Conservation (phyloP, 2,113 vertebrate genomes). For the Chamaea fasciata region DNA sequence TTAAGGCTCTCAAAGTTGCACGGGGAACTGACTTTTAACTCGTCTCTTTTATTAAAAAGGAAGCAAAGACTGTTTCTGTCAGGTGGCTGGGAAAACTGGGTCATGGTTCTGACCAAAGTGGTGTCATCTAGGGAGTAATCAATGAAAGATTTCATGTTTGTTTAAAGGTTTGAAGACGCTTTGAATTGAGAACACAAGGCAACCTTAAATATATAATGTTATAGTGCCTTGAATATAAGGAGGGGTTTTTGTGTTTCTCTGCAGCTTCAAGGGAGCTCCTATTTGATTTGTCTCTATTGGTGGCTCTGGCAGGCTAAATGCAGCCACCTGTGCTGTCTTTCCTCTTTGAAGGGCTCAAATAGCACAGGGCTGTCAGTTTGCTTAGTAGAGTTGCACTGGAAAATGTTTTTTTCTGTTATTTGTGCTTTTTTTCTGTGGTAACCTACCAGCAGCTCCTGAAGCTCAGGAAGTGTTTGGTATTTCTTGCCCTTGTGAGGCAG, state of each 20-base stretch:
- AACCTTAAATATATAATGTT: background rate
- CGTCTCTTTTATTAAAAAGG: background rate
- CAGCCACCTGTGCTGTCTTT: background rate
- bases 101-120: background rate
- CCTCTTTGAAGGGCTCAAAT: background rate
- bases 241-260: background rate
- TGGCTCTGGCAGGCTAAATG: background rate
- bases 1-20: background rate
- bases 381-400: background rate
- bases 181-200: background rate
- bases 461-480: background rate
- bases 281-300: background rate
- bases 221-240: background rate
- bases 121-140: background rate
- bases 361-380: background rate
- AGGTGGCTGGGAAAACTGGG: background rate
- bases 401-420: background rate
- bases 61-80: background rate
- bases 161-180: conserved; percentile 8
- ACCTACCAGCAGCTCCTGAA: background rate
- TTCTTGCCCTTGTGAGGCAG: background rate
- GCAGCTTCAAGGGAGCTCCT: background rate
- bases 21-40: background rate
- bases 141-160: background rate
- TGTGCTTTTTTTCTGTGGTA: background rate